These are phyloP conservation scores for Suricata suricatta DNA, from an alignment of 2,113 vertebrate genomes.

Conservation along the genomic window DNA sequence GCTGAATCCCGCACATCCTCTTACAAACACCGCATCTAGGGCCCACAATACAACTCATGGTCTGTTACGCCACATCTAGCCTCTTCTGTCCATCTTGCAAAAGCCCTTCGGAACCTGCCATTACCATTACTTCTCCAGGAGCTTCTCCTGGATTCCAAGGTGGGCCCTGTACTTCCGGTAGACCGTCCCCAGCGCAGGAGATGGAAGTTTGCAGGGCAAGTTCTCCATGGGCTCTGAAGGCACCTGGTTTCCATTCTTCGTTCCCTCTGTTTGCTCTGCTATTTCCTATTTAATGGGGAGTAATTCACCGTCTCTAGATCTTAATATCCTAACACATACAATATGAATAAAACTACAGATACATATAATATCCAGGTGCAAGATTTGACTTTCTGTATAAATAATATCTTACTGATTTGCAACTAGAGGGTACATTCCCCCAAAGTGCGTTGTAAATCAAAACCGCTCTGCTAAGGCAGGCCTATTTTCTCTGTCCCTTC, in stretches of 20 bases:
- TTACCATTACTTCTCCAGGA: neutral
- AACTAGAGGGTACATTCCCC: neutral
- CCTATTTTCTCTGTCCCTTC: neutral
- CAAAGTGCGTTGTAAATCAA: neutral
- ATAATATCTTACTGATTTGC: neutral
- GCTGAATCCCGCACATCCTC: neutral
- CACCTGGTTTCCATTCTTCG: neutral
- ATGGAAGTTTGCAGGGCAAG: too few relatives aligned
- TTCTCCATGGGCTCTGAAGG: neutral
- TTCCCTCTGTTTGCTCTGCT: neutral
- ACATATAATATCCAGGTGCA: neutral
- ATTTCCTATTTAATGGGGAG: neutral
- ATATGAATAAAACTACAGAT: neutral
- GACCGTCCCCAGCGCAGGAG: rapidly evolving
- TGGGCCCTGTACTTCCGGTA: rapidly evolving
- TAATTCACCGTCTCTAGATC: neutral
- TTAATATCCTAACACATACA: neutral
- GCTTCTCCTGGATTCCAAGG: neutral
- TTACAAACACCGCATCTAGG: neutral
- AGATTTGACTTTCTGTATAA: neutral
- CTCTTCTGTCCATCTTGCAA: neutral
- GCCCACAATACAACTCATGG: neutral
- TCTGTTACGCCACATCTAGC: neutral
- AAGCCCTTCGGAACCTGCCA: neutral
- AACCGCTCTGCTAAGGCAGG: neutral